Base-by-base conservation (phyloP, 1,140 invertebrate species). In the Drosophila tristis region DNA sequence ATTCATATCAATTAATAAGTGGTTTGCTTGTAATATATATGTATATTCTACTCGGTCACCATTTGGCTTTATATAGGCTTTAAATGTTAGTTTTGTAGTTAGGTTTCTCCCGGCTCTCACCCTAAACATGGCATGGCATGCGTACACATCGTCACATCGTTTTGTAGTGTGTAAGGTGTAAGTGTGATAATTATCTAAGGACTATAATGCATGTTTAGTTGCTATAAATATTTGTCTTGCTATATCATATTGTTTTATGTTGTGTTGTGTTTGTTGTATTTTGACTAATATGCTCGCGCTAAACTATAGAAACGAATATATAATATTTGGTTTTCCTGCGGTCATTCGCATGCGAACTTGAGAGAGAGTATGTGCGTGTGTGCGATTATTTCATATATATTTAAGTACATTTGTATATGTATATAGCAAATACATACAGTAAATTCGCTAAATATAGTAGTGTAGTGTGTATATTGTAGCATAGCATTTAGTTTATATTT, bases 221-320 rank as follows among this genome's bases (percentile, higher is more conserved):
- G 48, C 7, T 73, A 39, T 78, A 56, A 59, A 64, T 50, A 44
- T 48, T 45, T 50, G 29, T n/a, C 49, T 49, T 61, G 70, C 43
- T 72, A 47, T 45, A 23, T 70, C n/a, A 29, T 35, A 66, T 50
- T 58, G 8, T 26, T 39, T 56, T 35, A 39, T 55, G 42, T 13
- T 48, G 4, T 43, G 42, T 8, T 48, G 5, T 43, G 45, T 8
- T 56, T 43, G 45, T 8, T 56, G 58, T 47, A 42, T 82, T 90
- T 86, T 75, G 67, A 91, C 68, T 91, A 79, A 76, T 79, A 81
- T 81, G 85, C 86, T 90, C 90, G 85, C 75, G 81, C 85, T 91
- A 90, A 91, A 71, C 75, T 66, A 64, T 75, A 70, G 7, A 31
- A 63, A 42, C 29, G 13, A 50, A 68, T 62, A 44, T 67, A 50